Base-by-base conservation (phyloP, 2,113 vertebrate species). In the Sitta europaea region DNA sequence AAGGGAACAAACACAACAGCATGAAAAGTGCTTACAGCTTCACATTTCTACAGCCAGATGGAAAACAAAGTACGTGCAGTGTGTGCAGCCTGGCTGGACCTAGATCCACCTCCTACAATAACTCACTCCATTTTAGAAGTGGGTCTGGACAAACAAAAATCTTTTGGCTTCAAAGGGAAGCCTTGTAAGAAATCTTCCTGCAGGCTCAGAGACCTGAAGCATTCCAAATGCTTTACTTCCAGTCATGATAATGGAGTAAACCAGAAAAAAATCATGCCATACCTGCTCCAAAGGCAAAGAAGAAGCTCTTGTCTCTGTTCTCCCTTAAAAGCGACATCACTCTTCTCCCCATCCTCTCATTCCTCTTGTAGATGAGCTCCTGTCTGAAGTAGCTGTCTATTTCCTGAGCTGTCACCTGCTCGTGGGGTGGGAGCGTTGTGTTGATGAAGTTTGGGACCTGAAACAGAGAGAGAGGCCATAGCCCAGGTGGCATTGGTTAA, bases 281-380 rank as follows among this genome's bases (percentile, higher is more conserved):
- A 99, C 99, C 99, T 98, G 99, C 99, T 95, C 99, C 99, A 53
- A 99, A 99, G 68, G 99, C 99, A 77, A 99, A 99, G 96, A 99
- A 99, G 97, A 98, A 99, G 38, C 98, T 99, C 97, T 99, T 99
- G 95, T 99, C 98, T 35, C 98, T 97, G 12, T 99, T 99, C 74
- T 98, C 98, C 93, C 98, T 98, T 94, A 99, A 92, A 63, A 99
- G 98, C 0, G 98, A 92, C 76, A 99, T 99, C 93, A 99, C 99
- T 14, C 99, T 98, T 81, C 95, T 98, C 5, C 99, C 99, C 99
- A 99, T 99, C 75, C 99, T 98, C 97, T 99, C 99, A 2, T 99
- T 99, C 85, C 99, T 98, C 96, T 99, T 99, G 98, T 99, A 99
- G 98, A 99, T 99, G 94, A 99, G 99, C 94, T 99, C 99, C 96